Percentiles rank a stretch among this genome's conserved stretches.
These are phyloP conservation scores for Denticeps clupeoides DNA, from an alignment of 2,797 vertebrate species.

Conservation along the genomic window DNA sequence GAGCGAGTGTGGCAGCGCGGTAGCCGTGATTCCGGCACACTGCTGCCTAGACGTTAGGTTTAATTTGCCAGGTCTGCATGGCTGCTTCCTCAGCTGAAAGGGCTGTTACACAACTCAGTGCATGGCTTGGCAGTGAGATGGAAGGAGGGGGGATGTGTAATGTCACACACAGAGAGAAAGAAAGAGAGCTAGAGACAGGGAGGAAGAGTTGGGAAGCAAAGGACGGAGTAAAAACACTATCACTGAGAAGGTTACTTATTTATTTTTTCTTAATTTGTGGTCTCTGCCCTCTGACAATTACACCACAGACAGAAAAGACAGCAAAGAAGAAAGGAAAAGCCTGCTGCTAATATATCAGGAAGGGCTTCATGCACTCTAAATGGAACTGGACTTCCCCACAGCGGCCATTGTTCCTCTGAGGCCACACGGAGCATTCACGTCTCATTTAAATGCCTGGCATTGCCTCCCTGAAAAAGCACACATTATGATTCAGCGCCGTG, in stretches of 20 bases:
- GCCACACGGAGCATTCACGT: not conserved
- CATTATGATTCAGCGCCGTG: no score
- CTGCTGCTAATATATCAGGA: not conserved
- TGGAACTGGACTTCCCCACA: not conserved
- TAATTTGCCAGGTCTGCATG: conserved; percentile 5
- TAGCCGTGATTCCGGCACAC: no score
- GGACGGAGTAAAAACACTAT: no score
- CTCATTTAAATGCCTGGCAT: not conserved
- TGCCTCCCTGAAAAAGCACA: no score
- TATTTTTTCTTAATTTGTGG: no score
- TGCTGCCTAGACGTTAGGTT: conserved; percentile 2
- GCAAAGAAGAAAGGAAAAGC: not conserved
- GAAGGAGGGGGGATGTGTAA: not conserved
- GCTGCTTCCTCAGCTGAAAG: not conserved
- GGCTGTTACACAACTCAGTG: conserved; percentile 12
- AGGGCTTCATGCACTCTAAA: not conserved
- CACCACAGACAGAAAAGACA: no score
- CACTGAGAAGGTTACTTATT: no score
- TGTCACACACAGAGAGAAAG: not conserved
- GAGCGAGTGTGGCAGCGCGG: no score
- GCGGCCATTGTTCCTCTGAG: not conserved
- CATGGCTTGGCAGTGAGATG: not conserved
- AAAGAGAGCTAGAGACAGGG: not conserved
- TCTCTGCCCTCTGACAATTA: not conserved
- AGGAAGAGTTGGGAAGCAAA: not conserved